phyloP scores from a whole-genome alignment of 2,888 invertebrate genomes.

The Platycheirus rosarum region DNA sequence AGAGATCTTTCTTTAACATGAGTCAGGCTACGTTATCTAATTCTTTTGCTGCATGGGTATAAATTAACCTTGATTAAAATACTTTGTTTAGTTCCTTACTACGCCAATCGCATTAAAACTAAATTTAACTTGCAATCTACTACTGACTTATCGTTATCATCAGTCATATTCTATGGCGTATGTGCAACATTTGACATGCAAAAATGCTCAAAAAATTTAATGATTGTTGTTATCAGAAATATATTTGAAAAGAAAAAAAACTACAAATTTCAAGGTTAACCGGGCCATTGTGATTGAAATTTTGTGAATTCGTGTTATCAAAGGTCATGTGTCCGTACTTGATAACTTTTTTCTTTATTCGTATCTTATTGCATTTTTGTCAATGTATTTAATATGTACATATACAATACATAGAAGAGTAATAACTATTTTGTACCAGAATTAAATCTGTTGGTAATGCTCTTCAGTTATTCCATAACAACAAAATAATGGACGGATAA shows the following conservation, averaged over 20 bases:
- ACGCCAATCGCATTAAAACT: not conserved
- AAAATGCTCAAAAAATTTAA: slow-evolving; percentile 9
- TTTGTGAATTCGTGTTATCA: slow-evolving; percentile 56
- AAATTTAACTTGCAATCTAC: not conserved
- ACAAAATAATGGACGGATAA: slow-evolving; percentile 30
- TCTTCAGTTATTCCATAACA: slow-evolving; percentile 9
- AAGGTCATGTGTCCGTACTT: slow-evolving; percentile 52
- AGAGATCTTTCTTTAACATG: not conserved
- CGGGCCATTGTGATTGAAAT: slow-evolving; percentile 30
- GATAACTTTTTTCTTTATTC: slow-evolving; percentile 1
- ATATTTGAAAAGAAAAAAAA: slow-evolving; percentile 5
- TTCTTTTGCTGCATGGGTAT: not conserved
- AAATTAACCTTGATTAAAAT: not conserved
- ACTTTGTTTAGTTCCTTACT: not conserved
- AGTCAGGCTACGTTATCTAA: not conserved
- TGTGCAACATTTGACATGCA: slow-evolving; percentile 53
- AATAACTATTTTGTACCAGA: slow-evolving; percentile 5
- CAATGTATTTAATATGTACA: too few species aligned
- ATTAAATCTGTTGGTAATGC: slow-evolving; percentile 1
- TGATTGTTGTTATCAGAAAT: slow-evolving; percentile 22
- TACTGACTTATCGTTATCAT: slow-evolving; percentile 23
- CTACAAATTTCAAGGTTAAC: slow-evolving; percentile 50
- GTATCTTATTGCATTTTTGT: slow-evolving; percentile 41
- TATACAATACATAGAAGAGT: too few species aligned
- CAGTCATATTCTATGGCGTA: slow-evolving; percentile 33